Conservation (phyloP, 2,888 invertebrate genomes). For the Andrena flavipes region DNA sequence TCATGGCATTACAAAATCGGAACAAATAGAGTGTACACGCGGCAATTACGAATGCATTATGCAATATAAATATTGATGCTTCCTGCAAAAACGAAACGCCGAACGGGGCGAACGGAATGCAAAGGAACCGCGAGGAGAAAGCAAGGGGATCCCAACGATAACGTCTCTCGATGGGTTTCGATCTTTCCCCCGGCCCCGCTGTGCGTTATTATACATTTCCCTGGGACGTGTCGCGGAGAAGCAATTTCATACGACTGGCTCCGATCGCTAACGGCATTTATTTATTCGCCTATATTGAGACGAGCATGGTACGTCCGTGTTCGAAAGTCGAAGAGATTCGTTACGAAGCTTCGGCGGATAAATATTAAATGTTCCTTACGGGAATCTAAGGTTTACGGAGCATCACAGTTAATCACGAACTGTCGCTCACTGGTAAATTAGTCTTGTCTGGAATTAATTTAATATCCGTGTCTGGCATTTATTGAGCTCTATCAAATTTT, state of each 20-base stretch:
- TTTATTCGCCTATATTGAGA: neutral
- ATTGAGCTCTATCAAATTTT: constrained; percentile 43
- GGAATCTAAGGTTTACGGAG: neutral
- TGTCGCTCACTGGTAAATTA: constrained; percentile 19
- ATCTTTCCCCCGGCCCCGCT: constrained; percentile 31
- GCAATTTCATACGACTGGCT: neutral
- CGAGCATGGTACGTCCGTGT: neutral
- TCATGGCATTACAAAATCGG: constrained; percentile 84
- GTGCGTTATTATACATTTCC: constrained; percentile 23
- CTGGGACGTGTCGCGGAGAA: constrained; percentile 4
- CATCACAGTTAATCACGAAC: constrained; percentile 14
- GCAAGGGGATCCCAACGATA: constrained; percentile 56
- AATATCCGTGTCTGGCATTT: constrained; percentile 21
- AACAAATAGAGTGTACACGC: constrained; percentile 84
- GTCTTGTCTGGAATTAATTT: constrained; percentile 22
- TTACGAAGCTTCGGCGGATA: constrained; percentile 1
- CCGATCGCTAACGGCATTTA: neutral
- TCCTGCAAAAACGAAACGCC: constrained; percentile 82
- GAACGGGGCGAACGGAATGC: constrained; percentile 79
- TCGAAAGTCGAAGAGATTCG: neutral
- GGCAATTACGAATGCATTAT: constrained; percentile 84
- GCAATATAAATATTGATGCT: constrained; percentile 85
- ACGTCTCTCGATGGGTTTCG: constrained; percentile 59
- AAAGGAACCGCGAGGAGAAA: constrained; percentile 70
- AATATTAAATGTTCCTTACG: neutral